Evolutionary conservation across 2,797 vertebrate genomes (phyloP), one percentile per base, ranked within the genome.

Genomic region (Falco berigora): DNA sequence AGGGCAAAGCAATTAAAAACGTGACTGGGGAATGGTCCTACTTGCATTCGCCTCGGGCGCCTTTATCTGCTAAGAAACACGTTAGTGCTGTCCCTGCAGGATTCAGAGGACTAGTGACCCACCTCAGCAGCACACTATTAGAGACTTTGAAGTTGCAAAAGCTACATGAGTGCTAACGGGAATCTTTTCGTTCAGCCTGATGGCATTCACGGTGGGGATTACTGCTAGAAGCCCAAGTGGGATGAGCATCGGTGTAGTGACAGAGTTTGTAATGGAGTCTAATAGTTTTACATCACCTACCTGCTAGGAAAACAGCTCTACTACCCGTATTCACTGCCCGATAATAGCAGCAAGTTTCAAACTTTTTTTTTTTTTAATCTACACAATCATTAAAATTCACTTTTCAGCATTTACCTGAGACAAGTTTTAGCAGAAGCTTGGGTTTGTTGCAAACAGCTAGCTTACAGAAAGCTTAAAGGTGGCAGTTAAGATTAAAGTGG

Each of bases 81-180:
- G 0, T 28, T 22, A 27, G 44, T 0, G 0, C 6, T 32, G 25
- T 28, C 49, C 62, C 49, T 5, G 67, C 14, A 8, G 82, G 38
- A 13, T 18, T 10, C 22, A 2, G 59, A 11, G 55, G 8, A 12
- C 4, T 4, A 27, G 46, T 0, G 0, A 28, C 56, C 46, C 56
- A 19, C 42, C 75, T 28, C 62, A 40, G 71, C 38, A 53, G 16
- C 0, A 3, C 27, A 0, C 0, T 1, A 13, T 13, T 9, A 8
- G 30, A 61, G 74, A 40, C 53, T 72, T 7, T 17, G 69, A 55
- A 71, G 36, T 1, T 30, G 19, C 16, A 44, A 80, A 30, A 71
- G 20, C 87, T 42, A 5, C 42, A 4, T 0, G 32, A 78, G 34
- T 7, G 56, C 85, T 82, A 21, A 56, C 56, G 61, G 69, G 52